Evolutionary conservation across 1,140 invertebrate genomes (phyloP), one percentile per base, ranked within the genome.

Genomic region (Micrasema minimum): DNA sequence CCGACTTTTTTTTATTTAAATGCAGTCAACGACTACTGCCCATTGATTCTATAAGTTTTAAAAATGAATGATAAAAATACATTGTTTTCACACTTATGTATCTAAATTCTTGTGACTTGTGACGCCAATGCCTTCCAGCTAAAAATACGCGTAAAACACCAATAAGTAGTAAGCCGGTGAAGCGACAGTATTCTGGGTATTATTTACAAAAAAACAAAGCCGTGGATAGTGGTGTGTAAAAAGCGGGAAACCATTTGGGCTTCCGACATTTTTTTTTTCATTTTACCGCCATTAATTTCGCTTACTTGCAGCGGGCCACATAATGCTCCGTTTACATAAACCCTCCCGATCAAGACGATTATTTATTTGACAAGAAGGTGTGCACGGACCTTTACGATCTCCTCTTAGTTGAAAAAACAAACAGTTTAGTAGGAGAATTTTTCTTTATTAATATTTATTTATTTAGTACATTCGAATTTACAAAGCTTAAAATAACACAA

Each of bases 201-300:
- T 74, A 70, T 71, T 74, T 66, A 74, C 67, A 66, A 72, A 72
- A n/a, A 72, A 66, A 65, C 37, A 59, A 71, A 64, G 64, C 67
- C 50, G 37, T 57, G 31, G 51, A 73, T 71, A 71, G 71, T 74
- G 68, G 55, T 16, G 68, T 74, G 72, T 74, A 74, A 74, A 74
- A 74, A 55, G 72, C 72, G 50, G 65, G 68, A 67, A 65, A 71
- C 72, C 72, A 74, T 74, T 74, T 71, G 72, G 48, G 55, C 64
- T 43, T 74, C 64, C 72, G 46, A 22, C n/a, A 64, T 43, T 72
- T 73, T 73, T 66, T 31, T n/a, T 51, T 65, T 48, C 18, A 18
- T 41, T 67, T 50, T 16, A 1, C 59, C 59, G 48, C 69, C 64
- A 71, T 71, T 71, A 71, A 71, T 66, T 43, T 48, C 59, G 37